Percentiles rank a stretch among this genome's conserved stretches.
Conservation (phyloP, 2,888 invertebrate species). For the Ormia ochracea region DNA sequence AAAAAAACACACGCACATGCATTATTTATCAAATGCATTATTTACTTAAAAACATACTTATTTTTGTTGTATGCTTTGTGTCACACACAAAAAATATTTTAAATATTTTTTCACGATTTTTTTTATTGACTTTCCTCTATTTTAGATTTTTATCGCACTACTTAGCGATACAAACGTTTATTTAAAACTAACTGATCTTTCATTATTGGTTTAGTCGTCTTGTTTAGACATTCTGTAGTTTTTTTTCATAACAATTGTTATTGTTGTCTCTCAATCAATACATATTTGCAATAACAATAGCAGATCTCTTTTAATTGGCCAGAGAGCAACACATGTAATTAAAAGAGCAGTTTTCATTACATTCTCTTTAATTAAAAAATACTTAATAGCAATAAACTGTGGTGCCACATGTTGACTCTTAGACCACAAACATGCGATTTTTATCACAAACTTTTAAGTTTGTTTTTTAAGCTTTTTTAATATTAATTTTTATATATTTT, state of each 20-base stretch:
- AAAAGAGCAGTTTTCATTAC: not conserved
- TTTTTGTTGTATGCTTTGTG: not conserved
- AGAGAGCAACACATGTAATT: not conserved
- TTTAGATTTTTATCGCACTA: slow-evolving; percentile 16
- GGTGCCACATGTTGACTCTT: too few species aligned
- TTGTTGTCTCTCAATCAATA: not conserved
- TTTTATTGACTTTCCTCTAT: slow-evolving; percentile 6
- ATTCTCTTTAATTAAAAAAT: not conserved
- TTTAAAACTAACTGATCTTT: slow-evolving; percentile 59
- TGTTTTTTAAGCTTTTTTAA: too few species aligned
- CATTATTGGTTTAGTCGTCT: slow-evolving; percentile 21
- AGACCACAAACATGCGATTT: too few species aligned
- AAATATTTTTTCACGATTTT: not conserved
- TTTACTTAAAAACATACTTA: not conserved
- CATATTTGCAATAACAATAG: not conserved
- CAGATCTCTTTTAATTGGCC: slow-evolving; percentile 15
- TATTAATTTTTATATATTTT: too few species aligned
- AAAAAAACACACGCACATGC: too few species aligned
- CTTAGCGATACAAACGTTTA: slow-evolving; percentile 53
- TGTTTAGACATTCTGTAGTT: slow-evolving; percentile 1
- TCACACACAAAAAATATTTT: not conserved
- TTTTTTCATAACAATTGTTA: slow-evolving; percentile 5
- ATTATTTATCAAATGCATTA: too few species aligned
- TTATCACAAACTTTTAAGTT: too few species aligned
- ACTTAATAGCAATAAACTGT: not conserved